Percentiles rank a stretch among this genome's conserved stretches.
phyloP scores from a whole-genome alignment of 2,888 invertebrate species.

The Polylopha cassiicola region DNA sequence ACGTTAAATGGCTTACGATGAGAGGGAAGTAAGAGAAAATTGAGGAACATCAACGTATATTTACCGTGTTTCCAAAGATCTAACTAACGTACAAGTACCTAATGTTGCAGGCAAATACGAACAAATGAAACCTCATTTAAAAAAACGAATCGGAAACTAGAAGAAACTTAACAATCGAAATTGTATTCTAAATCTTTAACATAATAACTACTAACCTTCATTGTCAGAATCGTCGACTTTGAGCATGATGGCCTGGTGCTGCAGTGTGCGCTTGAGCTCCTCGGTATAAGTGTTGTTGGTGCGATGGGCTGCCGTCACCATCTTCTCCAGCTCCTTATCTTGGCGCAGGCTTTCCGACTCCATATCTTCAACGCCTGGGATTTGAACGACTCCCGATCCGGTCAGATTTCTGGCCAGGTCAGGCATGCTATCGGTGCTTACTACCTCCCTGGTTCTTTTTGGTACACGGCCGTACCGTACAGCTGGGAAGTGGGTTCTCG shows the following conservation, averaged over 20 bases:
- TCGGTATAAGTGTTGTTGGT: slow-evolving; percentile 93
- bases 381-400: slow-evolving; percentile 18
- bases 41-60: too few species aligned
- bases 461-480: slow-evolving; percentile 98
- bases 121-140: too few species aligned
- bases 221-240: slow-evolving; percentile 39
- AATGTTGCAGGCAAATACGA: too few species aligned
- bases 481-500: slow-evolving; percentile 77
- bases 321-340: slow-evolving; percentile 56
- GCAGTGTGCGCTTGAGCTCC: slow-evolving; percentile 80
- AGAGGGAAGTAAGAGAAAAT: too few species aligned
- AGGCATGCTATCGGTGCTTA: slow-evolving; percentile 37
- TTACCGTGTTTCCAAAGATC: too few species aligned
- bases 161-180: too few species aligned
- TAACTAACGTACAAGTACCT: too few species aligned
- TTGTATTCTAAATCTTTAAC: neutral
- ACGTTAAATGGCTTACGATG: too few species aligned
- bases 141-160: neutral
- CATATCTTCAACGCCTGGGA: slow-evolving; percentile 31
- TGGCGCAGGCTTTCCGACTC: slow-evolving; percentile 32
- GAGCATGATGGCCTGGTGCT: slow-evolving; percentile 34
- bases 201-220: slow-evolving; percentile 33
- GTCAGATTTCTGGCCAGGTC: slow-evolving; percentile 35
- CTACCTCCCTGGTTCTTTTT: slow-evolving; percentile 88
- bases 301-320: slow-evolving; percentile 84